Evolutionary conservation across 1,140 invertebrate species (phyloP), one percentile per base, ranked within the genome.

Genomic region (Lordiphosa clarofinis): DNA sequence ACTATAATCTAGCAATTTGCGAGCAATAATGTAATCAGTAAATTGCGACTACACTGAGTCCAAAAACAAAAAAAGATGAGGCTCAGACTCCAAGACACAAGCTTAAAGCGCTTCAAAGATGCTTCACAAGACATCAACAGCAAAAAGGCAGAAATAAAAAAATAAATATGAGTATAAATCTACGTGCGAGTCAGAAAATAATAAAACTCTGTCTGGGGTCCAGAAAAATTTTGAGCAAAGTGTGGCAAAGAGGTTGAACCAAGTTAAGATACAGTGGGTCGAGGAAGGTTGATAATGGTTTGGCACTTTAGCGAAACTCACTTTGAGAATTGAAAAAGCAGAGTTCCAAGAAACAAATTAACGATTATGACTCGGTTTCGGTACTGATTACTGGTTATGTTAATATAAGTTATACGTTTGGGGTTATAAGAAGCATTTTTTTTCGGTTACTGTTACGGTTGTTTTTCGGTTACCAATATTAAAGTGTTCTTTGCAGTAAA

Each of bases 1-100:
- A 81, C 62, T 63, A 71, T 74, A 79, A 84, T 84, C 79, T 82
- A 79, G 70, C 81, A 84, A 84, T 84, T 84, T 84, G 65, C 79
- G 61, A 55, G 78, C 69, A 70, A 84, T 84, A 84, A 78, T 84
- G 69, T 84, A 82, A 82, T 82, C 76, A 82, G 76, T 64, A 81
- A 76, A 81, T 82, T 82, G 63, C 78, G 68, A 76, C 76, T 82
- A 76, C 74, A 79, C 65, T 79, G 49, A 35, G 33, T 33, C 10
- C 48, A 47, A 71, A 64, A 47, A 71, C 60, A 63, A 58, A 56
- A 63, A 42, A 4, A 37, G 43, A 46, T 10, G 36, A 36, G 9
- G 28, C 1, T 39, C 53, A 36, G 13, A 43, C 8, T 15, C 12
- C 44, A 58, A 68, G 47, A 58, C 53, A 24, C 15, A 73, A 56